A percentile compares a stretch with the other conserved stretches of the same genome.
phyloP scores from a whole-genome alignment of 2,113 vertebrate genomes.

The Chunga burmeisteri region DNA sequence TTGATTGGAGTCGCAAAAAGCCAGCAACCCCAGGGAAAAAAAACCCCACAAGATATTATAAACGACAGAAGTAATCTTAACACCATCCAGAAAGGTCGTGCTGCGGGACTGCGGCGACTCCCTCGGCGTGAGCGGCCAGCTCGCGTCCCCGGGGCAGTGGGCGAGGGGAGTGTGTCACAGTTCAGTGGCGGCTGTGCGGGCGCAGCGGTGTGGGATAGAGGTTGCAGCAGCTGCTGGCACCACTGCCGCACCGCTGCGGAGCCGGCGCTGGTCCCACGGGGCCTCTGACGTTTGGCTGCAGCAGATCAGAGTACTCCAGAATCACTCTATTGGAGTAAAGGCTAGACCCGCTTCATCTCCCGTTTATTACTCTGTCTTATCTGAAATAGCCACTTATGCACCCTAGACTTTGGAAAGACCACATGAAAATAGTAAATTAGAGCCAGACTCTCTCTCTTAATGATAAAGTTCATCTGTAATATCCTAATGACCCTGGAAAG shows the following conservation, averaged over 20 bases:
- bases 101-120: accelerated
- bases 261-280: neutral
- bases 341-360: neutral
- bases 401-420: neutral
- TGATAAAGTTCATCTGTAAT: neutral
- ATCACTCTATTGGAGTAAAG: neutral
- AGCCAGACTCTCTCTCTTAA: neutral
- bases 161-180: neutral
- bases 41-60: accelerated
- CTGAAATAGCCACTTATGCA: accelerated
- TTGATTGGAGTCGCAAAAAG: neutral
- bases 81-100: neutral
- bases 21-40: neutral
- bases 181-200: neutral
- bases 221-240: neutral
- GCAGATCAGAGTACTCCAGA: neutral
- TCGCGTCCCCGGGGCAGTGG: neutral
- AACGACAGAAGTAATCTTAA: neutral
- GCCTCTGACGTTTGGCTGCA: neutral
- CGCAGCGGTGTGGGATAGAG: neutral
- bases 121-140: neutral
- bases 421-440: accelerated
- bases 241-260: accelerated
- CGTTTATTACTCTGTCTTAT: accelerated
- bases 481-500: accelerated